Percentiles rank a stretch among this genome's conserved stretches.
These are phyloP conservation scores for Thrips palmi DNA, from an alignment of 1,140 invertebrate species.

Conservation along the genomic window DNA sequence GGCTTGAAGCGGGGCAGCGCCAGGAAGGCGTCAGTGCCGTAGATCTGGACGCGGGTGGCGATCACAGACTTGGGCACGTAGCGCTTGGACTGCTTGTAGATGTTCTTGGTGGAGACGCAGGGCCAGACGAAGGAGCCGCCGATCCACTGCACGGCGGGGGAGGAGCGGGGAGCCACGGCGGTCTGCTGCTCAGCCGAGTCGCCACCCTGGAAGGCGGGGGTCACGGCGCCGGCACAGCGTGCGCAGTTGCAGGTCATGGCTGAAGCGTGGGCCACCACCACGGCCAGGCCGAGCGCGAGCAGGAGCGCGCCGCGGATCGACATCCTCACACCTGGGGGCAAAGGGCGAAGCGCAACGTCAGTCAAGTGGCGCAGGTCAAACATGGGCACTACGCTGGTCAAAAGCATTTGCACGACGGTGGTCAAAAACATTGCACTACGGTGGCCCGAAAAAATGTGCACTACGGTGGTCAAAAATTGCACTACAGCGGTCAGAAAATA, in stretches of 20 bases:
- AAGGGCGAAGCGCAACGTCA: no score
- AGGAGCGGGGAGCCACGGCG: neutral
- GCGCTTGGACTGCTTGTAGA: constrained; percentile 30
- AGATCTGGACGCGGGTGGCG: constrained; percentile 36
- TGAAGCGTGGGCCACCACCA: neutral
- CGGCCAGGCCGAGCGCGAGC: constrained; percentile 2
- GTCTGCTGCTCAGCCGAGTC: no score
- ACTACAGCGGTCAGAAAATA: no score
- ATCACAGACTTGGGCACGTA: constrained; percentile 38
- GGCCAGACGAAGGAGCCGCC: constrained; percentile 33
- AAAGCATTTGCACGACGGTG: no score
- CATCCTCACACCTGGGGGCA: no score
- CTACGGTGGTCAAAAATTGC: no score
- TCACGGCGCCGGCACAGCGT: no score
- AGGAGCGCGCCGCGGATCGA: neutral
- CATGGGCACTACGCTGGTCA: no score
- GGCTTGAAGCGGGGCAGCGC: constrained; percentile 33
- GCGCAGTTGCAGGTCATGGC: neutral
- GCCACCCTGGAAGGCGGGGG: no score
- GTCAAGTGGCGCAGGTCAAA: no score
- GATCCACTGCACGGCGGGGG: constrained; percentile 18
- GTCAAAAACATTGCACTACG: no score
- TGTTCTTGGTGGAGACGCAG: constrained; percentile 27
- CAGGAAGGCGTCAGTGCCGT: constrained; percentile 32
- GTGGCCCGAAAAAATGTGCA: no score